Conservation (phyloP, 2,888 invertebrate species). For the Aleiodes alternator region DNA sequence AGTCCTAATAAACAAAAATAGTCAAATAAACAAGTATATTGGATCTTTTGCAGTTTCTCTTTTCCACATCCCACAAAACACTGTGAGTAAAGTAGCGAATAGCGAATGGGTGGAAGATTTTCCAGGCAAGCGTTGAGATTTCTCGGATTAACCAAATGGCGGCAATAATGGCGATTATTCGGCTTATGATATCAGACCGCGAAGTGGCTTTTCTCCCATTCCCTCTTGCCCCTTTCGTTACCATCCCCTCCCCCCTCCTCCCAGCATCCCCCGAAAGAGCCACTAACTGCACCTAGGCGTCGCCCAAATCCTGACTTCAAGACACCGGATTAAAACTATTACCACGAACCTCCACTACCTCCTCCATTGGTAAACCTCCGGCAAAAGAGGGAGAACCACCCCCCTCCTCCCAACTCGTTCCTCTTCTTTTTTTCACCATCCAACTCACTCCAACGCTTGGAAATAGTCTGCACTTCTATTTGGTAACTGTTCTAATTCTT, state of each 20-base stretch:
- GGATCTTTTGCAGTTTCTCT: no score
- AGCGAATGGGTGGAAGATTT: slow-evolving; percentile 35
- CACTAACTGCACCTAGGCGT: slow-evolving; percentile 63
- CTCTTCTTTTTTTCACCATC: not conserved
- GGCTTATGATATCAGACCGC: slow-evolving; percentile 76
- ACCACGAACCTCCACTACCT: slow-evolving; percentile 59
- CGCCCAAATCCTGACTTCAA: slow-evolving; percentile 74
- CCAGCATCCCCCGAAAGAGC: slow-evolving; percentile 7
- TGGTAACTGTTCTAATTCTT: slow-evolving; percentile 28
- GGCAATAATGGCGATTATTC: slow-evolving; percentile 76
- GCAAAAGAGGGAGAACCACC: not conserved
- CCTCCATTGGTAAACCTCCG: slow-evolving; percentile 9
- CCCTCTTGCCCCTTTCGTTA: slow-evolving; percentile 26
- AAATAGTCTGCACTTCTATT: slow-evolving; percentile 21
- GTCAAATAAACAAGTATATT: no score
- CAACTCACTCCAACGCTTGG: not conserved
- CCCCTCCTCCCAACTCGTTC: not conserved
- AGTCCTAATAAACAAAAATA: no score
- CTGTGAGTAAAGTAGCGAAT: slow-evolving; percentile 35
- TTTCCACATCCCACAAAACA: slow-evolving; percentile 12
- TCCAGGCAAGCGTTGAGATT: slow-evolving; percentile 47
- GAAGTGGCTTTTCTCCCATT: slow-evolving; percentile 69
- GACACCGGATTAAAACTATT: slow-evolving; percentile 76
- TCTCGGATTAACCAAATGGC: slow-evolving; percentile 74
- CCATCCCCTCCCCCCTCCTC: not conserved